These are phyloP conservation scores for Bellardia pandia DNA, from an alignment of 2,888 invertebrate genomes.

Conservation along the genomic window DNA sequence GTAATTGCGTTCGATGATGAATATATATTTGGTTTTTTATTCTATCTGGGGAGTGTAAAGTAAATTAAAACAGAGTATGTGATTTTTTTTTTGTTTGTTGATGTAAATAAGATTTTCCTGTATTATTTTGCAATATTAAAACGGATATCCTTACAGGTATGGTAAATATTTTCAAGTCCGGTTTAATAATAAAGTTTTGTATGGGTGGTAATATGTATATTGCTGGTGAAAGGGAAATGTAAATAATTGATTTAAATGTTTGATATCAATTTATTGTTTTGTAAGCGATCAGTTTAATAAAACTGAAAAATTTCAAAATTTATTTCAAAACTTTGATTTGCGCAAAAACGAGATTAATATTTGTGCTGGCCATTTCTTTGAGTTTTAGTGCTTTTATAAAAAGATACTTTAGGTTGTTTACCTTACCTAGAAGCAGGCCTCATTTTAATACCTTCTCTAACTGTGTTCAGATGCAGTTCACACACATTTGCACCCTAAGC, in stretches of 20 bases:
- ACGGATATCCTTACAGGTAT: conserved; percentile 1
- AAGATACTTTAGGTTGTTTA: neutral
- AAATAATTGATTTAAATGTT: too few relatives aligned
- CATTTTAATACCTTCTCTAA: conserved; percentile 16
- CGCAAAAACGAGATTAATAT: too few relatives aligned
- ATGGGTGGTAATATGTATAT: neutral
- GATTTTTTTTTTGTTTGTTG: neutral
- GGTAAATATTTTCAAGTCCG: neutral
- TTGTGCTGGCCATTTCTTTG: neutral
- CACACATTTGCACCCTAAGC: neutral
- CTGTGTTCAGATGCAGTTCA: neutral
- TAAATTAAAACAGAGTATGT: neutral
- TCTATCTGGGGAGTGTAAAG: conserved; percentile 2
- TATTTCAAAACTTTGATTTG: too few relatives aligned
- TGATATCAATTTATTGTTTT: too few relatives aligned
- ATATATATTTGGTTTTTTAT: neutral
- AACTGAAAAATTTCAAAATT: too few relatives aligned
- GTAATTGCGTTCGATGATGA: conserved; percentile 43
- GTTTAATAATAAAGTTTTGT: neutral
- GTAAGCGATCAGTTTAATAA: too few relatives aligned
- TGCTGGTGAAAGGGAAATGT: too few relatives aligned
- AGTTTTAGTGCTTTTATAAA: conserved; percentile 1
- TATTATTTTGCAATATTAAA: neutral
- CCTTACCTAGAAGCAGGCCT: conserved; percentile 5
- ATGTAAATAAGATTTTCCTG: neutral